Base-by-base conservation (phyloP, 2,797 vertebrate species). In the Sebastes taczanowskii region DNA sequence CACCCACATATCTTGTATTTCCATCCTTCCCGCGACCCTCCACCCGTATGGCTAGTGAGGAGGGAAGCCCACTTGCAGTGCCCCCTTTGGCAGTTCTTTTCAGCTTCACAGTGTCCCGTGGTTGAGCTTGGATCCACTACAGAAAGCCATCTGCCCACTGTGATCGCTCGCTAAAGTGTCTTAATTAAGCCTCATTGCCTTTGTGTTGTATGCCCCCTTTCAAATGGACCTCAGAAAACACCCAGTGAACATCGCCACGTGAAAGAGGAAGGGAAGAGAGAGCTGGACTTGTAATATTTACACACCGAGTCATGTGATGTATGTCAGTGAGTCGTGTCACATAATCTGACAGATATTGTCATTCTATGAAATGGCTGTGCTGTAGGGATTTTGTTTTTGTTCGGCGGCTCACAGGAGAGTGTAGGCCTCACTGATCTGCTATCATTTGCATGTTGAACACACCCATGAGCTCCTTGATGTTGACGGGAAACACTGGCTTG, bases 131-230 rank as follows among this genome's bases (percentile, higher is more conserved):
- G 92, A 95, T 93, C 91, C 80, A 68, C 90, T 83, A 93, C 92
- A 94, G 88, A 95, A 90, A 84, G 92, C 94, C 94, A 94, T 94
- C 93, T 94, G 94, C 92, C 92, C 93, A 92, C 91, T 94, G 91
- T 95, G 94, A 95, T 95, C 87, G 66, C 81, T 84, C 77, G 71
- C 92, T 93, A 89, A 95, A 95, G 91, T 93, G 93, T 95, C 91
- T 95, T 93, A 92, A 95, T 95, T 95, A 95, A 91, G 90, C 88
- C 88, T 89, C 87, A 56, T 87, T 89, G 86, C 81, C 86, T 93
- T 92, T 95, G 90, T 94, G 86, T 90, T 66, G 13, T 9, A 18
- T 63, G 79, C 72, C 76, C 56, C 62, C 59, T 46, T 74, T 88
- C 76, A 86, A 70, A 84, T 49, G 71, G 78, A 88, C 83, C 69